Evolutionary conservation across 2,888 invertebrate genomes (phyloP).

Genomic region (Gari tellinella): DNA sequence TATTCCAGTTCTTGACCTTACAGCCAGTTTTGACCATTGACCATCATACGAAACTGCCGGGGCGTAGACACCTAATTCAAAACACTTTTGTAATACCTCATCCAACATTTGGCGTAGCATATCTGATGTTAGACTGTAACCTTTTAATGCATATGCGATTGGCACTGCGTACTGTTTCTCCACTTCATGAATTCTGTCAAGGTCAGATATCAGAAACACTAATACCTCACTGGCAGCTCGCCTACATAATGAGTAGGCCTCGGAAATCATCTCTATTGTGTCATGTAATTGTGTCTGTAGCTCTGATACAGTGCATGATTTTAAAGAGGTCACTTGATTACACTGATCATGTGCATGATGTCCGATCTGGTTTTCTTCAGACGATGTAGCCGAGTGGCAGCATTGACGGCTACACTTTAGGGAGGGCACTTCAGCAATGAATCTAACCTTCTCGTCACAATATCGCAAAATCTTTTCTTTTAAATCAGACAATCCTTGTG

Average conservation of each 20-base stretch:
- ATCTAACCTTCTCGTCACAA: conserved; percentile 7
- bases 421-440: conserved; percentile 32
- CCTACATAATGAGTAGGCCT: background rate
- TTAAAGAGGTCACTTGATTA: background rate
- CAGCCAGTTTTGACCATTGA: conserved; percentile 25
- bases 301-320: too few species aligned
- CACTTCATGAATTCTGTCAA: conserved; percentile 35
- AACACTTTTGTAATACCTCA: conserved; percentile 13
- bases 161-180: conserved; percentile 35
- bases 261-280: too few species aligned
- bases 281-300: too few species aligned
- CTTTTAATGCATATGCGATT: conserved; percentile 30
- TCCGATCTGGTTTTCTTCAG: conserved; percentile 6
- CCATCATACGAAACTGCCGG: conserved; percentile 35
- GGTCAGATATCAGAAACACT: conserved; percentile 31
- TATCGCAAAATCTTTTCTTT: conserved; percentile 5
- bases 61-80: conserved; percentile 17
- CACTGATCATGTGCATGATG: background rate
- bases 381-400: too few species aligned
- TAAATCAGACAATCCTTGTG: background rate
- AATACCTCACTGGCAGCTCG: conserved; percentile 35
- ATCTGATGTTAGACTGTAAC: conserved; percentile 30
- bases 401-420: too few species aligned
- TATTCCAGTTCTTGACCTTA: conserved; percentile 9
- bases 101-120: conserved; percentile 19